A percentile compares a stretch with the other conserved stretches of the same genome.
Evolutionary conservation across 2,888 invertebrate genomes (phyloP).

Genomic region (Caenorhabditis angaria): DNA sequence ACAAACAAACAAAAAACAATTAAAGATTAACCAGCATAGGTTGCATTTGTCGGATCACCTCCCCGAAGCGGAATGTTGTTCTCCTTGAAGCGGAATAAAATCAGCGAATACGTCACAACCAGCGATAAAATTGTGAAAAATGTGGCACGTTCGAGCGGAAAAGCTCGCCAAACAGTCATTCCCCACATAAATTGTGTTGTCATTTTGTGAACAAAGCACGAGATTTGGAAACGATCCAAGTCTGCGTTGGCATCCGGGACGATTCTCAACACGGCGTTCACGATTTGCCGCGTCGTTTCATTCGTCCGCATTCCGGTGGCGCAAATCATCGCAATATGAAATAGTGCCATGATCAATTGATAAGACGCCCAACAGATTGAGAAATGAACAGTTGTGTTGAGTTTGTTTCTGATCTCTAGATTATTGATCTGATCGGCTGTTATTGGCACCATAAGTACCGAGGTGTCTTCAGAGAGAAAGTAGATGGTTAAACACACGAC

Average conservation of each 20-base stretch:
- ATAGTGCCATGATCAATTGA: slow-evolving; percentile 63
- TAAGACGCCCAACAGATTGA: slow-evolving; percentile 63
- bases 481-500: slow-evolving; percentile 67
- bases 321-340: slow-evolving; percentile 64
- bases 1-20: too few relatives aligned
- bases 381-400: slow-evolving; percentile 62
- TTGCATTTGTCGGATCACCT: too few relatives aligned
- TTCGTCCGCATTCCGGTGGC: slow-evolving; percentile 67
- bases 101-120: slow-evolving; percentile 68
- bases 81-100: slow-evolving; percentile 68
- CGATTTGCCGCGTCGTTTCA: slow-evolving; percentile 69
- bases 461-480: slow-evolving; percentile 63
- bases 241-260: slow-evolving; percentile 68
- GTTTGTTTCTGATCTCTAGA: slow-evolving; percentile 32
- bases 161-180: slow-evolving; percentile 71
- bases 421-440: slow-evolving; percentile 58
- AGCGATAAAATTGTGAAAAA: slow-evolving; percentile 71
- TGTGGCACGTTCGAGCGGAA: slow-evolving; percentile 69
- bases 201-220: slow-evolving; percentile 71
- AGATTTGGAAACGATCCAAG: slow-evolving; percentile 67
- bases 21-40: too few relatives aligned
- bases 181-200: slow-evolving; percentile 71
- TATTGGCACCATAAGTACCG: slow-evolving; percentile 59
- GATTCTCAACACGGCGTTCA: slow-evolving; percentile 65
- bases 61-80: too few relatives aligned